These are phyloP conservation scores for Lycaon pictus DNA, from an alignment of 2,113 vertebrate species.

Conservation along the genomic window DNA sequence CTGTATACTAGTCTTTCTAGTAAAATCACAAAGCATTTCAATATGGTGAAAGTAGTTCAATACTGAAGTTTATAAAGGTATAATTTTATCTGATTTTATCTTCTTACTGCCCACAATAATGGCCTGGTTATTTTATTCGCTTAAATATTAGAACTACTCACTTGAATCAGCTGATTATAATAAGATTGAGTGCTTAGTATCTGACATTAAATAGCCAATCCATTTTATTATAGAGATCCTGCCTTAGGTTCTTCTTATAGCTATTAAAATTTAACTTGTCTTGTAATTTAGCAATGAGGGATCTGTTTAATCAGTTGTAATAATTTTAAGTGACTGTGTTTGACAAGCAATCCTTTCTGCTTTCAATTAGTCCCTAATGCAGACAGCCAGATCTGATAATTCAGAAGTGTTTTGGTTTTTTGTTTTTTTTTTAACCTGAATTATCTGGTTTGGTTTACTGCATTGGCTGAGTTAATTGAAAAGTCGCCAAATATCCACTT, in stretches of 20 bases:
- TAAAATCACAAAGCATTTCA: not conserved
- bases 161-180: conserved; percentile 68
- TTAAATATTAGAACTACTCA: conserved; percentile 70
- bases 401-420: not conserved
- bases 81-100: conserved; percentile 61
- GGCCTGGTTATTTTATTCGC: conserved; percentile 52
- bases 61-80: conserved; percentile 31
- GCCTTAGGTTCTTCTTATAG: conserved; percentile 67
- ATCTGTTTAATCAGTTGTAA: conserved; percentile 78
- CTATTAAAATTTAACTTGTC: conserved; percentile 76
- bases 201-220: conserved; percentile 73
- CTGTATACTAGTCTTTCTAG: not conserved
- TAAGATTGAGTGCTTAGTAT: conserved; percentile 62
- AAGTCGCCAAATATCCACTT: conserved; percentile 55
- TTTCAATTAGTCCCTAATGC: conserved; percentile 61
- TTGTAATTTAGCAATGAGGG: conserved; percentile 68
- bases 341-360: conserved; percentile 64
- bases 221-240: conserved; percentile 70
- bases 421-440: not conserved
- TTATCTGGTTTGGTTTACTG: conserved; percentile 58
- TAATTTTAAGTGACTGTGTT: conserved; percentile 77
- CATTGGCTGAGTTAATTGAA: conserved; percentile 59
- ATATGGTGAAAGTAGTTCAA: not conserved
- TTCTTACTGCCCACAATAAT: conserved; percentile 42
- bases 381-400: conserved; percentile 32